Evolutionary conservation across 2,797 vertebrate species (phyloP).

Genomic region (Poecilia picta): DNA sequence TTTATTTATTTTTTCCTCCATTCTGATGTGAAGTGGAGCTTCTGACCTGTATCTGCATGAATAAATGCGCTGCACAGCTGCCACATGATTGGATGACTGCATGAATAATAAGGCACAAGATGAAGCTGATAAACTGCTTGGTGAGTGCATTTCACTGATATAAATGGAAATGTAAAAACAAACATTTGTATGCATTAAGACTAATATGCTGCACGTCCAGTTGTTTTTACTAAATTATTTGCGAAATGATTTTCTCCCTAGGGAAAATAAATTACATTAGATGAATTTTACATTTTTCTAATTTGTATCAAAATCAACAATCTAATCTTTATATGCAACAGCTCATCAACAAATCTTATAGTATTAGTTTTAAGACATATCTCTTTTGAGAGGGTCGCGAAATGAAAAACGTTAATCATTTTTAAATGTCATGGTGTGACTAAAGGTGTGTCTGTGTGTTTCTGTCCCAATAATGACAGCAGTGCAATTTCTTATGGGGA

Average conservation of each 20-base stretch:
- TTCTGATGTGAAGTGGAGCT: constrained; percentile 17
- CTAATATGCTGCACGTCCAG: neutral
- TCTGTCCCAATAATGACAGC: neutral
- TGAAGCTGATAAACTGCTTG: constrained; percentile 16
- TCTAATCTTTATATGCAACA: neutral
- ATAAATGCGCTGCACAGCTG: constrained; percentile 2
- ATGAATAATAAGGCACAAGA: constrained; percentile 3
- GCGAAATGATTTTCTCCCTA: neutral
- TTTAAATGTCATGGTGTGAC: neutral
- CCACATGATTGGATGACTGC: constrained; percentile 11
- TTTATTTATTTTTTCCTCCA: neutral
- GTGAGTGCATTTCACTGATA: constrained; percentile 7
- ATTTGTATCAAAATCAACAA: neutral
- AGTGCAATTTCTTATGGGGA: neutral
- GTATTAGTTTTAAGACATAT: neutral
- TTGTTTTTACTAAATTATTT: neutral
- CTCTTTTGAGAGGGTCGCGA: neutral
- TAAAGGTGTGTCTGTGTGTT: neutral
- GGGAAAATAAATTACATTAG: constrained; percentile 1
- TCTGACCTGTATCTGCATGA: constrained; percentile 23
- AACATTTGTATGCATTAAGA: constrained; percentile 11
- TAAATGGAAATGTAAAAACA: constrained; percentile 8
- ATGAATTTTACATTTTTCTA: neutral
- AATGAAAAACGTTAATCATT: neutral
- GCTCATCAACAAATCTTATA: neutral